Evolutionary conservation across 2,888 invertebrate species (phyloP).

Genomic region (Aproaerema taeniolella): DNA sequence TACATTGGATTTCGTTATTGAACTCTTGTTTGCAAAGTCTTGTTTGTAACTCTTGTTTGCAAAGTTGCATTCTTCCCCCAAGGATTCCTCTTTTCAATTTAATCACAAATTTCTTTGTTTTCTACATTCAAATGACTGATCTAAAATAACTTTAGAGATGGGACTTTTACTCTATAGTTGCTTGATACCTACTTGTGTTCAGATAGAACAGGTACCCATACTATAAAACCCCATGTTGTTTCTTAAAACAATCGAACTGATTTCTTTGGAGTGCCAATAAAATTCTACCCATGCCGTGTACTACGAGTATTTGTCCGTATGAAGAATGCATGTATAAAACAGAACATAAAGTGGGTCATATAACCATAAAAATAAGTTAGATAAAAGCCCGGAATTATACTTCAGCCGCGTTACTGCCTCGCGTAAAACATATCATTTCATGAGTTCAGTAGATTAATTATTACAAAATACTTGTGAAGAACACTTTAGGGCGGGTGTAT

Average conservation of each 20-base stretch:
- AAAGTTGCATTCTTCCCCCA: no score
- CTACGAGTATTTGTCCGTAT: no score
- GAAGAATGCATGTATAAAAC: slow-evolving; percentile 34
- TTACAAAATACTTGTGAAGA: slow-evolving; percentile 41
- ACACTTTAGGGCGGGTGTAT: not conserved
- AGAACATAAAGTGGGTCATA: slow-evolving; percentile 60
- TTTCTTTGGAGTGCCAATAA: not conserved
- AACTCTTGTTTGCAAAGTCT: no score
- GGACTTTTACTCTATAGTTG: not conserved
- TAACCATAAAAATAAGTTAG: slow-evolving; percentile 74
- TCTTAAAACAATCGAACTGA: not conserved
- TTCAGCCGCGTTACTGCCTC: slow-evolving; percentile 58
- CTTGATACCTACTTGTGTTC: no score
- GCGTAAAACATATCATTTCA: slow-evolving; percentile 60
- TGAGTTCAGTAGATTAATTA: slow-evolving; percentile 63
- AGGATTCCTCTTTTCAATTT: no score
- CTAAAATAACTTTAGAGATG: not conserved
- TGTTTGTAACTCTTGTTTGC: no score
- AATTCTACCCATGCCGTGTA: no score
- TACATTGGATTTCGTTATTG: no score
- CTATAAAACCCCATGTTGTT: not conserved
- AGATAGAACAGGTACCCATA: no score
- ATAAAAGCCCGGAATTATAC: slow-evolving; percentile 72
- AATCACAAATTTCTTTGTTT: no score
- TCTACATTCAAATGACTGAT: no score